Base-by-base conservation (phyloP, 2,888 invertebrate species). In the Spisula subtruncata region DNA sequence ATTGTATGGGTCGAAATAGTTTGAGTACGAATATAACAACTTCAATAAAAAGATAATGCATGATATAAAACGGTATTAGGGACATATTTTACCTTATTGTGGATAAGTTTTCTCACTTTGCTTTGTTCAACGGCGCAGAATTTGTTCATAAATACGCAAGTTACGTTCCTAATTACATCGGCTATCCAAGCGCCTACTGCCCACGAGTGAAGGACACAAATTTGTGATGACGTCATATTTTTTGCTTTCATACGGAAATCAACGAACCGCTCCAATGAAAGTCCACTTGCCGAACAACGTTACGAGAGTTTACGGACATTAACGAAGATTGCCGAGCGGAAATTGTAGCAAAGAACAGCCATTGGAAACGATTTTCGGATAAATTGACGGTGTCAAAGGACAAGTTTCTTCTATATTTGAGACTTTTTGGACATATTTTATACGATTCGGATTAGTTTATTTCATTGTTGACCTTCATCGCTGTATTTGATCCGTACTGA, bases 301-400 rank as follows among this genome's bases (percentile, higher is more conserved):
- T 75, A 32, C 75, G 75, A 8, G 18, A 66, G n/a, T 75, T 51
- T 35, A 79, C 92, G 86, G 79, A 71, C 46, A 20, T 60, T 83
- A 46, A 87, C 94, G 93, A 92, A 91, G 90, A 89, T 81, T 81
- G 75, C 84, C 93, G 93, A 93, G 86, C 89, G 88, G 82, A 82
- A 87, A 93, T 93, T 88, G 91, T 93, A 93, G 91, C 91, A 91
- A 92, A 88, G 94, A 94, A 93, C 94, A 92, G 94, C 94, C 95
- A 94, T 95, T 94, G 94, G 94, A 94, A 94, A 94, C 93, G 93
- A 93, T 91, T 92, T 90, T 88, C 84, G 84, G 84, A 84, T 84
- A 84, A 84, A 48, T 84, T 84, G 84, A 75, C 75, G 25, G 84
- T 84, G 84, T 84, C 84, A 84, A 84, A 51, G 86, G 87, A 87